Evolutionary conservation across 2,888 invertebrate species (phyloP).

Genomic region (Agriopis leucophaearia): DNA sequence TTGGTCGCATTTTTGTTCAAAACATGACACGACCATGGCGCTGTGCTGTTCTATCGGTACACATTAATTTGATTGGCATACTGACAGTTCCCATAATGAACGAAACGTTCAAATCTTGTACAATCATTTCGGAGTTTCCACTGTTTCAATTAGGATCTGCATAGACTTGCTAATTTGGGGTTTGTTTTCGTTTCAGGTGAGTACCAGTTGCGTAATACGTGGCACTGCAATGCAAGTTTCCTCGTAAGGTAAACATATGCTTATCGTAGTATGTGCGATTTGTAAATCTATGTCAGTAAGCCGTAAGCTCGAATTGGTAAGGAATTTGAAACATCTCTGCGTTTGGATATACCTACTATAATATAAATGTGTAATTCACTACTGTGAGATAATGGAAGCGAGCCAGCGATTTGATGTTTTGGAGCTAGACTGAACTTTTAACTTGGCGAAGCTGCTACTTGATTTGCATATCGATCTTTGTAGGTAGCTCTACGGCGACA

Average conservation of each 20-base stretch:
- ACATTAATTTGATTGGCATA: slow-evolving; percentile 25
- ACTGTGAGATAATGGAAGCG: slow-evolving; percentile 15
- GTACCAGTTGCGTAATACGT: slow-evolving; percentile 63
- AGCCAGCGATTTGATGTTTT: slow-evolving; percentile 13
- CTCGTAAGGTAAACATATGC: slow-evolving; percentile 53
- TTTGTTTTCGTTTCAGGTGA: slow-evolving; percentile 69
- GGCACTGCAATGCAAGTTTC: slow-evolving; percentile 36
- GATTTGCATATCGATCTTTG: slow-evolving; percentile 18
- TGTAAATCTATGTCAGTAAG: slow-evolving; percentile 36
- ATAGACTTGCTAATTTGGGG: slow-evolving; percentile 55
- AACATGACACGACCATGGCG: slow-evolving; percentile 26
- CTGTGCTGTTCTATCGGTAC: slow-evolving; percentile 17
- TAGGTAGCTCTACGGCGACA: slow-evolving; percentile 6
- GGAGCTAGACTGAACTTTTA: slow-evolving; percentile 7
- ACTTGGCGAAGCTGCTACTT: slow-evolving; percentile 15
- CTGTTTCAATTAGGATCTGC: slow-evolving; percentile 55
- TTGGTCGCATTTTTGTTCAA: slow-evolving; percentile 33
- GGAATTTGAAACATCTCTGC: slow-evolving; percentile 2
- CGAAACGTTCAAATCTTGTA: slow-evolving; percentile 13
- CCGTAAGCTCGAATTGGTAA: slow-evolving; percentile 13
- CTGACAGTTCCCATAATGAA: slow-evolving; percentile 26
- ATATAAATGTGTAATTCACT: neutral
- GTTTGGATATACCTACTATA: neutral
- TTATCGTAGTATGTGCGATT: slow-evolving; percentile 45
- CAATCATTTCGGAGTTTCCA: slow-evolving; percentile 44